Evolutionary conservation across 2,113 vertebrate species (phyloP).

Genomic region (Scomber scombrus): DNA sequence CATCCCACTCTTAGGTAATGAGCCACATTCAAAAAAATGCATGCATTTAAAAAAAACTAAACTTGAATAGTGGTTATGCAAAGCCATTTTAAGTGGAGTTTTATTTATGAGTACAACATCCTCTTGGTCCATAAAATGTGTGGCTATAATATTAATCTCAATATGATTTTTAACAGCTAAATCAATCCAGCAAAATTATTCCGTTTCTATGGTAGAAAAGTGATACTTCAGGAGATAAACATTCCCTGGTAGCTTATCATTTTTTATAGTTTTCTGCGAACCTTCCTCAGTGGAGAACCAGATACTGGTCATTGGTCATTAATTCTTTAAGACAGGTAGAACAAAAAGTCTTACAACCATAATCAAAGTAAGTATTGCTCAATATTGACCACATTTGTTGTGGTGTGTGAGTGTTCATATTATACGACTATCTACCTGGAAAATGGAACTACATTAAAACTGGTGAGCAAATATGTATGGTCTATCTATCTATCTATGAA

Average conservation of each 20-base stretch:
- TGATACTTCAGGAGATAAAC: constrained; percentile 44
- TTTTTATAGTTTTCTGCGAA: constrained; percentile 36
- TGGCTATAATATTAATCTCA: constrained; percentile 56
- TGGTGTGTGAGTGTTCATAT: constrained; percentile 19
- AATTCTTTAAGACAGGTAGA: constrained; percentile 26
- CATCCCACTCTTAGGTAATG: background rate
- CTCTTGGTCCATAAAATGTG: constrained; percentile 28
- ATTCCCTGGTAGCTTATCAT: constrained; percentile 31
- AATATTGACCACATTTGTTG: constrained; percentile 6
- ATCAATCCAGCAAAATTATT: constrained; percentile 44
- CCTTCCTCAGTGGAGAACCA: constrained; percentile 21
- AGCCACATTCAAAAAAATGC: background rate
- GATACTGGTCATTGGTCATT: constrained; percentile 14
- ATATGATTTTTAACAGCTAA: constrained; percentile 43
- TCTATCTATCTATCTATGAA: too few species aligned
- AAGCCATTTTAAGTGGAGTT: constrained; percentile 30
- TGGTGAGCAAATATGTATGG: constrained; percentile 30
- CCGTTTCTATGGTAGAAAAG: constrained; percentile 22
- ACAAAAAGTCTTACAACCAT: constrained; percentile 21
- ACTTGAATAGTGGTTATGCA: constrained; percentile 10
- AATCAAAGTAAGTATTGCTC: constrained; percentile 36
- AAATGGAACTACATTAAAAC: constrained; percentile 41
- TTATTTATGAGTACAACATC: constrained; percentile 34
- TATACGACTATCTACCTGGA: constrained; percentile 1
- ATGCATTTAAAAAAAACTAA: background rate